Conservation (phyloP, 53 echinoderm and acorn worm species). For the Actinopyga echinites region DNA sequence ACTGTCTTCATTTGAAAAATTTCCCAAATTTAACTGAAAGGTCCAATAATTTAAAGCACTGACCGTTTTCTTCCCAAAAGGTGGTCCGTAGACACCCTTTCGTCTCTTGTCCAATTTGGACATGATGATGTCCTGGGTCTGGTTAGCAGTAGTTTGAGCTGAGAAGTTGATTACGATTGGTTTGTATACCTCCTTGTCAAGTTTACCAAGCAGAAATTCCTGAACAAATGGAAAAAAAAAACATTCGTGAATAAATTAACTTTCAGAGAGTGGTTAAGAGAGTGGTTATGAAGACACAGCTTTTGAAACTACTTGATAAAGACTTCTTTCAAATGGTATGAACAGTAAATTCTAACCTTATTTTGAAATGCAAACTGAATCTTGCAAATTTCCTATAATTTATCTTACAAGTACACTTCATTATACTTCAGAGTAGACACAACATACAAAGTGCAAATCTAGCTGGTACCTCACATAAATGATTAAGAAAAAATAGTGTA, state of each 20-base stretch:
- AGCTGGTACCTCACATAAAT: no score
- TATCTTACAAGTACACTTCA: no score
- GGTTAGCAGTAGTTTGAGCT: slow-evolving; percentile 96
- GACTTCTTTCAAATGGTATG: no score
- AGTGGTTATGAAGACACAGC: no score
- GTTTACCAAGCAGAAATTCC: slow-evolving; percentile 90
- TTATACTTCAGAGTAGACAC: no score
- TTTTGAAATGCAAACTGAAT: no score
- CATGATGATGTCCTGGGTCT: slow-evolving; percentile 99
- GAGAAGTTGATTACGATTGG: slow-evolving; percentile 99
- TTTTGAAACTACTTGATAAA: neutral
- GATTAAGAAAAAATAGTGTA: no score
- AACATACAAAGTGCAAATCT: no score
- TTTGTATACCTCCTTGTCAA: slow-evolving; percentile 94
- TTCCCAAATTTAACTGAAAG: no score
- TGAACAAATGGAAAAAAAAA: slow-evolving; percentile 16
- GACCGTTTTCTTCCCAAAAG: slow-evolving; percentile 97
- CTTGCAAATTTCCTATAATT: no score
- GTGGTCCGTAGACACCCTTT: slow-evolving; percentile 98
- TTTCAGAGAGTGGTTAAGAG: neutral
- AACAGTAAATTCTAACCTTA: no score
- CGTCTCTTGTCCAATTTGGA: slow-evolving; percentile 96
- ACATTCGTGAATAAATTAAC: neutral
- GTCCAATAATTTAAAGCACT: slow-evolving; percentile 11
- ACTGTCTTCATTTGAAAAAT: no score